Conservation (phyloP, 2,797 vertebrate species). For the Danionella dracula region DNA sequence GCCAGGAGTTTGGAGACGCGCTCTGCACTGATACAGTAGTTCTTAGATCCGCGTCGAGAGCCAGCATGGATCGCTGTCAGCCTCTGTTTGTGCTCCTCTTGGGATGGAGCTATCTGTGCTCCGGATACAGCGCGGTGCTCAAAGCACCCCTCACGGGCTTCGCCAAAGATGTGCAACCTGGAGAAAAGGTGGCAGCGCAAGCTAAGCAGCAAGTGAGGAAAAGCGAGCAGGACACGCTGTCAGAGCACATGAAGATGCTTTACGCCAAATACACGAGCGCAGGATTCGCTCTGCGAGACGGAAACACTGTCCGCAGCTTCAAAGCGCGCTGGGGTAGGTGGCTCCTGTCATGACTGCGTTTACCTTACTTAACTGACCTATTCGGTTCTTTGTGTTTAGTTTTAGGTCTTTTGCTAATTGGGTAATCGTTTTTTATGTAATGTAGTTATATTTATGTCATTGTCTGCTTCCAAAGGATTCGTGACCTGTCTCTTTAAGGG, state of each 20-base stretch:
- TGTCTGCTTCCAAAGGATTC: too few species aligned
- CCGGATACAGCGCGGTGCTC: conserved; percentile 62
- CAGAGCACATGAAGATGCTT: conserved; percentile 89
- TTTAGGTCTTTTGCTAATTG: too few species aligned
- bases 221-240: conserved; percentile 71
- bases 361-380: too few species aligned
- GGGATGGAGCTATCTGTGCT: conserved; percentile 72
- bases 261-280: conserved; percentile 81
- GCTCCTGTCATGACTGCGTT: too few species aligned
- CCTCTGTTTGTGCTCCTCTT: conserved; percentile 69
- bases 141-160: conserved; percentile 53
- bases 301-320: conserved; percentile 90
- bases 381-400: too few species aligned
- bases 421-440: too few species aligned
- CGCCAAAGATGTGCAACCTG: conserved; percentile 51
- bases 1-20: conserved; percentile 45
- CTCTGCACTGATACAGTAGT: conserved; percentile 22
- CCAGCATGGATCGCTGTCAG: conserved; percentile 68
- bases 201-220: conserved; percentile 42
- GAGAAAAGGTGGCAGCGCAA: conserved; percentile 37
- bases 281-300: conserved; percentile 65
- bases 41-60: conserved; percentile 8
- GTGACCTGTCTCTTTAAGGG: not conserved
- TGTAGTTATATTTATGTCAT: too few species aligned
- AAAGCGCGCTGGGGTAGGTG: conserved; percentile 71